Percentiles rank a stretch among this genome's conserved stretches.
Evolutionary conservation across 2,888 invertebrate species (phyloP).

Genomic region (Eubasilissa splendida): DNA sequence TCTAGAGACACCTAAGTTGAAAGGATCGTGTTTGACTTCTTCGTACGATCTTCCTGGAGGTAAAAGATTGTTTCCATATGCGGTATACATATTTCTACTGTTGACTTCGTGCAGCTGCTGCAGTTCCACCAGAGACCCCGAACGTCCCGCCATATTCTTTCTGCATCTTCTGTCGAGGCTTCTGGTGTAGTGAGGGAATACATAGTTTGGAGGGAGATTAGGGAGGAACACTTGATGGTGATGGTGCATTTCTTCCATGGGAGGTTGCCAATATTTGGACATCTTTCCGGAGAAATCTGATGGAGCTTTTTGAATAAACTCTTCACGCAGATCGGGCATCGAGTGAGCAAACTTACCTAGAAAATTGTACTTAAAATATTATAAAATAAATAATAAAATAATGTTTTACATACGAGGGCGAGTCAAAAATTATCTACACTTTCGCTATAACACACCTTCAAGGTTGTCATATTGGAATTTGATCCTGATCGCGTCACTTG

Average conservation of each 20-base stretch:
- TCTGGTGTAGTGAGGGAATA: conserved; percentile 57
- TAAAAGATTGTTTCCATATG: conserved; percentile 70
- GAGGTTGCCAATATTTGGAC: conserved; percentile 67
- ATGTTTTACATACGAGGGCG: too few relatives aligned
- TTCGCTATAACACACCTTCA: too few relatives aligned
- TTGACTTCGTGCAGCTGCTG: conserved; percentile 55
- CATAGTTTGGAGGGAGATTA: conserved; percentile 52
- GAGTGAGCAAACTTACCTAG: conserved; percentile 70
- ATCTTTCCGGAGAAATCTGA: conserved; percentile 63
- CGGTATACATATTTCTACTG: conserved; percentile 63
- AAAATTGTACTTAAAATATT: conserved; percentile 43
- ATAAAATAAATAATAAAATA: background rate
- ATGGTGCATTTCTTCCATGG: conserved; percentile 65
- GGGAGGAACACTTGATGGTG: conserved; percentile 65
- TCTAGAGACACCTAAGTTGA: conserved; percentile 66
- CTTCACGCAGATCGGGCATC: conserved; percentile 69
- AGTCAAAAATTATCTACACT: too few relatives aligned
- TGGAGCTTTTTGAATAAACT: conserved; percentile 63
- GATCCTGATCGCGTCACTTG: too few relatives aligned
- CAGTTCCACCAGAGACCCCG: conserved; percentile 53
- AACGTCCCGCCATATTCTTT: conserved; percentile 63
- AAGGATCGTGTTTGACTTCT: conserved; percentile 63
- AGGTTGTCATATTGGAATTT: too few relatives aligned
- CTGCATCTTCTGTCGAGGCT: conserved; percentile 61
- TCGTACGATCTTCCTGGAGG: conserved; percentile 61